phyloP scores from a whole-genome alignment of 1,140 invertebrate genomes.

The Ceratina australensis region DNA sequence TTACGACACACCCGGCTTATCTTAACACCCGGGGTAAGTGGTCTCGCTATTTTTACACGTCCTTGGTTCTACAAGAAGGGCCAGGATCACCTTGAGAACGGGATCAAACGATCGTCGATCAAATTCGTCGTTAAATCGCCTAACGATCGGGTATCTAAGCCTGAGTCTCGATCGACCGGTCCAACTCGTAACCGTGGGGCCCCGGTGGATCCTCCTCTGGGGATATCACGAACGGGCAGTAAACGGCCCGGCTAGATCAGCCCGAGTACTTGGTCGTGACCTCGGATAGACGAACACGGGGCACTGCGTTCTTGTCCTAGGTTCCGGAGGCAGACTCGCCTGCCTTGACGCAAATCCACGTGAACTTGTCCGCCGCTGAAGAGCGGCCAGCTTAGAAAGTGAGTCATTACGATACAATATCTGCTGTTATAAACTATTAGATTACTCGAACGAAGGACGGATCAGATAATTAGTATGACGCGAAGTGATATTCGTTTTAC shows the following conservation, averaged over 20 bases:
- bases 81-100: slow-evolving; percentile 31
- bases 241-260: slow-evolving; percentile 58
- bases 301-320: slow-evolving; percentile 50
- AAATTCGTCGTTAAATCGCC: background rate
- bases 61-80: slow-evolving; percentile 40
- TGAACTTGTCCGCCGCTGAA: slow-evolving; percentile 25
- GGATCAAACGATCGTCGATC: slow-evolving; percentile 28
- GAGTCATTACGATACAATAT: slow-evolving; percentile 10
- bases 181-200: slow-evolving; percentile 46
- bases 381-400: slow-evolving; percentile 34
- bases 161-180: slow-evolving; percentile 46
- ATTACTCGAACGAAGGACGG: too few relatives aligned
- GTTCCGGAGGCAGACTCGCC: slow-evolving; percentile 50
- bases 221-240: slow-evolving; percentile 42
- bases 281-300: slow-evolving; percentile 50
- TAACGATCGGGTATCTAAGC: background rate
- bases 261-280: slow-evolving; percentile 54
- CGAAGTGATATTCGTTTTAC: too few relatives aligned
- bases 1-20: slow-evolving; percentile 24
- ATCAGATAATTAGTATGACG: too few relatives aligned
- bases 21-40: slow-evolving; percentile 21
- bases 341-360: slow-evolving; percentile 46
- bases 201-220: slow-evolving; percentile 21
- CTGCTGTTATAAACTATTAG: background rate
- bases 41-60: slow-evolving; percentile 30